Evolutionary conservation across 2,888 invertebrate genomes (phyloP).

Genomic region (Ennomos quercinarius): DNA sequence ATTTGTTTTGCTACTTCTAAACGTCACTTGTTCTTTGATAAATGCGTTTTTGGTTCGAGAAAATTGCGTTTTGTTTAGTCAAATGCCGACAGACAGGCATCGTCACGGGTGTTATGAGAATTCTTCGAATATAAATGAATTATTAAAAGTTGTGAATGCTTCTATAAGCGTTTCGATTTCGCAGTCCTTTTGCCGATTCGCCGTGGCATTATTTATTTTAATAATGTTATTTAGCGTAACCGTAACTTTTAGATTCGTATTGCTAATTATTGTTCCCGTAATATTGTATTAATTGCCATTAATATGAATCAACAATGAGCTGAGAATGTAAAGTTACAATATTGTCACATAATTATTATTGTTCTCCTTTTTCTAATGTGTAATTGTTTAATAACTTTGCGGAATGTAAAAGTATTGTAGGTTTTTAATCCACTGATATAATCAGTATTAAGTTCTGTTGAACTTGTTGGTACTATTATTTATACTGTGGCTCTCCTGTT

Average conservation of each 20-base stretch:
- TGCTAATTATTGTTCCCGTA: background rate
- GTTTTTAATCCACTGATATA: too few species aligned
- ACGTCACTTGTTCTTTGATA: constrained; percentile 83
- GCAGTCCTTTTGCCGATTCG: constrained; percentile 40
- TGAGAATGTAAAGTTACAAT: too few species aligned
- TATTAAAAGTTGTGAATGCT: constrained; percentile 47
- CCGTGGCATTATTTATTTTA: constrained; percentile 39
- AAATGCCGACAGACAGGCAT: constrained; percentile 68
- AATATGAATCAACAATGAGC: background rate
- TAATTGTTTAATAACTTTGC: too few species aligned
- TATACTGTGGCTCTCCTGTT: too few species aligned
- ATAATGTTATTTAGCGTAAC: constrained; percentile 22
- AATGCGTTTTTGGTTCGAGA: constrained; percentile 73
- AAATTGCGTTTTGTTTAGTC: constrained; percentile 73
- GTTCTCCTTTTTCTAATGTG: too few species aligned
- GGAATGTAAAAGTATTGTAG: too few species aligned
- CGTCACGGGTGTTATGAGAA: constrained; percentile 53
- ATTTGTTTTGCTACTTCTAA: constrained; percentile 85
- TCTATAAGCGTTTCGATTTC: constrained; percentile 43
- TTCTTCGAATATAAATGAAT: constrained; percentile 49
- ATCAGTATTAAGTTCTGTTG: too few species aligned
- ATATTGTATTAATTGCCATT: constrained; percentile 14
- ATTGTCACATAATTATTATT: too few species aligned
- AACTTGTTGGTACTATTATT: too few species aligned
- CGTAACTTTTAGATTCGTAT: constrained; percentile 14